A percentile compares a stretch with the other conserved stretches of the same genome.
These are phyloP conservation scores for Ceramica pisi DNA, from an alignment of 2,888 invertebrate species.

Conservation along the genomic window DNA sequence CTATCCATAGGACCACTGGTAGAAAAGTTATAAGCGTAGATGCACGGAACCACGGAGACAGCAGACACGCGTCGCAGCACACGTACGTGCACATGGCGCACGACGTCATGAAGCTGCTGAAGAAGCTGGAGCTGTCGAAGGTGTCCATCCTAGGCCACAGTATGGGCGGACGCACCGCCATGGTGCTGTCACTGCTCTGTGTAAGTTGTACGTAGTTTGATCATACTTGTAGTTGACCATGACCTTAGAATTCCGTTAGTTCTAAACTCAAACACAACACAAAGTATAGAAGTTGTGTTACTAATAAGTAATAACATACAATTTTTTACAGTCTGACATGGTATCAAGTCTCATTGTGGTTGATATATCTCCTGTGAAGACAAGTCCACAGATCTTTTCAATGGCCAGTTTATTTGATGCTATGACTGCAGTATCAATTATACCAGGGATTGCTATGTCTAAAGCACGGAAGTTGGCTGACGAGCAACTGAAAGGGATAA, in stretches of 20 bases:
- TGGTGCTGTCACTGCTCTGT: conserved; percentile 94
- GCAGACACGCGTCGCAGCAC: conserved; percentile 94
- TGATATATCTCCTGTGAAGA: conserved; percentile 93
- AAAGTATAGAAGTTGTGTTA: not conserved
- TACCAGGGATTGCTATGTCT: conserved; percentile 92
- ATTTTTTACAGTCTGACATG: conserved; percentile 88
- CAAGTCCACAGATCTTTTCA: conserved; percentile 91
- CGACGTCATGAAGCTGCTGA: conserved; percentile 91
- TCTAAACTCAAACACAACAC: not conserved
- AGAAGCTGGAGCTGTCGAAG: conserved; percentile 92
- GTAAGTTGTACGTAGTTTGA: conserved; percentile 85
- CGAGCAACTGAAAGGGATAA: conserved; percentile 91
- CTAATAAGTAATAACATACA: not conserved
- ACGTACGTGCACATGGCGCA: conserved; percentile 94
- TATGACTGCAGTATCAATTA: conserved; percentile 91
- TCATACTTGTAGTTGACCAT: conserved; percentile 30
- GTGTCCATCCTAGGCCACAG: conserved; percentile 96
- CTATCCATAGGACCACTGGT: conserved; percentile 92
- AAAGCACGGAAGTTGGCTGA: conserved; percentile 93
- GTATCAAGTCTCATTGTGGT: conserved; percentile 93
- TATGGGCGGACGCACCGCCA: conserved; percentile 98
- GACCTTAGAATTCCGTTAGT: not conserved
- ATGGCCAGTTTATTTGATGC: conserved; percentile 93
- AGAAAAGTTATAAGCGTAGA: conserved; percentile 96
- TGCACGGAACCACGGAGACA: conserved; percentile 98